These are phyloP conservation scores for Bombylius major DNA, from an alignment of 2,888 invertebrate genomes.

Conservation along the genomic window DNA sequence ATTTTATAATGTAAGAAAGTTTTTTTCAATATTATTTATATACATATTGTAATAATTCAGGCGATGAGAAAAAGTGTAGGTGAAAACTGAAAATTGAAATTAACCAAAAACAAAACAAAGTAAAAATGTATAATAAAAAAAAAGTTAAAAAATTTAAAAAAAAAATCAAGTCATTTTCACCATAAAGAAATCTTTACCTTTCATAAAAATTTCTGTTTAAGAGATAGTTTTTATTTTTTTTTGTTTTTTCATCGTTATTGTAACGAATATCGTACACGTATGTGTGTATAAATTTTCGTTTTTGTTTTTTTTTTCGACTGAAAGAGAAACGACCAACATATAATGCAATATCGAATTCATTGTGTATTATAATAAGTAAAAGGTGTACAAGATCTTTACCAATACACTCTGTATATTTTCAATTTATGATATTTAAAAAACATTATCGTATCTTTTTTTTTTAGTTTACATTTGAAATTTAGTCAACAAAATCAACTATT, in stretches of 20 bases:
- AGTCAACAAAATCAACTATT: neutral
- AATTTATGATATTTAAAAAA: no score
- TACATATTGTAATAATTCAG: neutral
- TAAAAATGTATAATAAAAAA: neutral
- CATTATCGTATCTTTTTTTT: no score
- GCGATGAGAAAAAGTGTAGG: conserved; percentile 1
- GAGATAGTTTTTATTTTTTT: neutral
- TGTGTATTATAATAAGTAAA: no score
- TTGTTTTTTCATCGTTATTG: no score
- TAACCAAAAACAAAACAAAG: neutral
- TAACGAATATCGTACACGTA: no score
- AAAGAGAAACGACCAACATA: no score
- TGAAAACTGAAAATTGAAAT: neutral
- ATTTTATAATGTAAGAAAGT: neutral
- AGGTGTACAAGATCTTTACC: no score
- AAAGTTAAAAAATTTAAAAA: neutral
- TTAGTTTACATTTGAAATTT: neutral
- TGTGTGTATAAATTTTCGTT: no score
- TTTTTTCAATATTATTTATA: no score
- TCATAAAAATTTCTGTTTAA: neutral
- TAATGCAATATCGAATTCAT: no score
- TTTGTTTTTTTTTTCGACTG: no score
- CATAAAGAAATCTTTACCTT: neutral
- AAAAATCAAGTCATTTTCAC: neutral
- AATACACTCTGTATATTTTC: no score